These are phyloP conservation scores for Tricholaema leucomelas DNA, from an alignment of 2,113 vertebrate genomes.

Conservation along the genomic window DNA sequence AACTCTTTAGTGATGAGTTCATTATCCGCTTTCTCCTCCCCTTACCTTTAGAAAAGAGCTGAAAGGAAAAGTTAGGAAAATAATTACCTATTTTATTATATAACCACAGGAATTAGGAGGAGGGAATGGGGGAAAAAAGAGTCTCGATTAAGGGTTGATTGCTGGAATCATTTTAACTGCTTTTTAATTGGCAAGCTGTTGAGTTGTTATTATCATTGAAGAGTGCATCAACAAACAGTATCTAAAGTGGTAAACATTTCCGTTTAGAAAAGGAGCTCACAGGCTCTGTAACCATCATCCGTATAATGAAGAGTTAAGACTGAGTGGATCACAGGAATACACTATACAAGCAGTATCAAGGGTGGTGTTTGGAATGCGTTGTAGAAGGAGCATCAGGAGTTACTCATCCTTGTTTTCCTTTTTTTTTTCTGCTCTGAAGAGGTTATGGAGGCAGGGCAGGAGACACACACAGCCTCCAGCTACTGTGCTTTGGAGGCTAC, in stretches of 20 bases:
- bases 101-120: background rate
- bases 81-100: conserved; percentile 1
- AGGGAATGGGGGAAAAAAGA: background rate
- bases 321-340: background rate
- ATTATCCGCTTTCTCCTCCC: background rate
- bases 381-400: background rate
- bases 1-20: background rate
- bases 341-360: background rate
- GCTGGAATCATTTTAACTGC: conserved; percentile 53
- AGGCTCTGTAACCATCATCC: background rate
- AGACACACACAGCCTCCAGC: background rate
- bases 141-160: conserved; percentile 36
- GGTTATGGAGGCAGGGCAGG: background rate
- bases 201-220: conserved; percentile 24
- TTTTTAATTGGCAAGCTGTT: conserved; percentile 49
- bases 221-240: background rate
- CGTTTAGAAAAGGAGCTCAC: background rate
- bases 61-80: conserved; percentile 5
- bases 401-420: background rate
- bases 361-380: background rate
- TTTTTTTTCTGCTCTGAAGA: background rate
- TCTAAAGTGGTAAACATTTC: background rate
- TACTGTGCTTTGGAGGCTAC: background rate
- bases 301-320: background rate
- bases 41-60: background rate